These are phyloP conservation scores for Hycleus phaleratus DNA, from an alignment of 1,140 invertebrate genomes.

Conservation along the genomic window DNA sequence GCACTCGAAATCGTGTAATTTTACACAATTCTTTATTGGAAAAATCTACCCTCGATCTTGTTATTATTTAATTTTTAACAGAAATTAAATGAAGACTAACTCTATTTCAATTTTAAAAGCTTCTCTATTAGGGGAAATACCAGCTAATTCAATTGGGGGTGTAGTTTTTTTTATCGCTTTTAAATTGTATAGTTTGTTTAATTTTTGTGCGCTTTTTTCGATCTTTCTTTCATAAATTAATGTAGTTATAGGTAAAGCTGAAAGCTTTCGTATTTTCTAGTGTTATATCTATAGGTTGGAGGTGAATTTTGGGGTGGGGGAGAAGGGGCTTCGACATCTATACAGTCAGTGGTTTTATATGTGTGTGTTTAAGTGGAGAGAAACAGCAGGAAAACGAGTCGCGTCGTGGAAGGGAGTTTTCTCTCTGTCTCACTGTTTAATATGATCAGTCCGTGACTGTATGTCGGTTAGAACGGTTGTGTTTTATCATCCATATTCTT, in stretches of 20 bases:
- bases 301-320: not conserved
- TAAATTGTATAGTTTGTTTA: too few species aligned
- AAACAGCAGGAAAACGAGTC: too few species aligned
- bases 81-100: not conserved
- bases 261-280: too few species aligned
- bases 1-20: not conserved
- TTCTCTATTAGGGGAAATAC: not conserved
- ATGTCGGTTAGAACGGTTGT: constrained; percentile 5
- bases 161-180: constrained; percentile 1
- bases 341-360: too few species aligned
- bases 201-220: too few species aligned
- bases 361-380: too few species aligned
- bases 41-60: too few species aligned
- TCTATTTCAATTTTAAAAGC: constrained; percentile 1
- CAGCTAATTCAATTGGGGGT: constrained; percentile 5
- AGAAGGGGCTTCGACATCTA: not conserved
- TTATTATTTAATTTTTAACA: constrained; percentile 2
- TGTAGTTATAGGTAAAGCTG: too few species aligned
- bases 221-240: too few species aligned
- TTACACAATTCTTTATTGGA: too few species aligned
- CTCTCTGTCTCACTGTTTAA: not conserved
- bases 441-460: constrained; percentile 13
- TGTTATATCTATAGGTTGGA: too few species aligned
- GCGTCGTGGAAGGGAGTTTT: too few species aligned
- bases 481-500: not conserved